phyloP scores from a whole-genome alignment of 2,113 vertebrate genomes.

The Chunga burmeisteri region DNA sequence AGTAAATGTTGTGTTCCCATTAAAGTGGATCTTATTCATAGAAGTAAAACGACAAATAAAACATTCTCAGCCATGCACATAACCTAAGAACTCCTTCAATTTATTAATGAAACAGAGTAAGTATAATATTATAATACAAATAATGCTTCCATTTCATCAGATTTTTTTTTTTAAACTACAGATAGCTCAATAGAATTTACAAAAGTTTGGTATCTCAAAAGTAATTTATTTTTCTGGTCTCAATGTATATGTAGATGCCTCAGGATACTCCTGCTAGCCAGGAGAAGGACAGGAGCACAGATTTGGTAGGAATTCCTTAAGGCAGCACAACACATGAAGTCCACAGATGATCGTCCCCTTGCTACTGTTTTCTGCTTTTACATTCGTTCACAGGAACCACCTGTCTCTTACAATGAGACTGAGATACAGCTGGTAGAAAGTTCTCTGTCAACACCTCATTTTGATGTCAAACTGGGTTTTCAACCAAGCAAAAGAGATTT shows the following conservation, averaged over 20 bases:
- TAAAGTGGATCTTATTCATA: not conserved
- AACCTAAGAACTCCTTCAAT: not conserved
- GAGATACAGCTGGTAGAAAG: not conserved
- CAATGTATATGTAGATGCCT: not conserved
- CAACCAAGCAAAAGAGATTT: not conserved
- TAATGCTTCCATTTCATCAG: not conserved
- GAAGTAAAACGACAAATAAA: slow-evolving; percentile 20
- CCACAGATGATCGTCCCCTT: not conserved
- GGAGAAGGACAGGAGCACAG: not conserved
- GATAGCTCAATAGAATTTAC: not conserved
- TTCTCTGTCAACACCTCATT: not conserved
- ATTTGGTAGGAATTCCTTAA: not conserved
- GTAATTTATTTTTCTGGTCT: not conserved
- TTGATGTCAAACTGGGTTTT: not conserved
- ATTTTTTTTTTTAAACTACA: not conserved
- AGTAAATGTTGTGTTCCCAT: not conserved
- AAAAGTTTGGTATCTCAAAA: not conserved
- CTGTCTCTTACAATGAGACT: not conserved
- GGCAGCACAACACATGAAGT: not conserved
- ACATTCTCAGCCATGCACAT: not conserved
- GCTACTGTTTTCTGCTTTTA: not conserved
- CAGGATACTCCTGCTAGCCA: not conserved
- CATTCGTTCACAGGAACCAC: not conserved
- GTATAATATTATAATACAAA: not conserved
- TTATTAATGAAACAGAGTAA: not conserved